Base-by-base conservation (phyloP, 2,113 vertebrate species). In the Heteronetta atricapilla region DNA sequence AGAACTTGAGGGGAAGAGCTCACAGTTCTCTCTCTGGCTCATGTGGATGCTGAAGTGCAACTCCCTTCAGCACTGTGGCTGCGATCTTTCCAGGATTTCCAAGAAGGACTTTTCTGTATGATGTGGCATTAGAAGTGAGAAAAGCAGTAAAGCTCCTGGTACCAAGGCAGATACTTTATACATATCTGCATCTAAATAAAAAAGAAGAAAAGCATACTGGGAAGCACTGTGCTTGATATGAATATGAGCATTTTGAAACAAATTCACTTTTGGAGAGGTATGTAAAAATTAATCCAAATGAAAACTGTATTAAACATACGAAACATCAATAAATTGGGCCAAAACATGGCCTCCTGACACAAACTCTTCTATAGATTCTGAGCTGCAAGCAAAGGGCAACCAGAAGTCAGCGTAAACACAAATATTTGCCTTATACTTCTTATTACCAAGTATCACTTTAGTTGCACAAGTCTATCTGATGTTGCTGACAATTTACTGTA, bases 241-340 rank as follows among this genome's bases (percentile, higher is more conserved):
- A 25, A 38, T 29, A 40, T 40, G 19, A 40, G 50, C 23, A 52
- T 52, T 52, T 52, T 26, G 13, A 26, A 52, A 25, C 23, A 14
- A 52, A 52, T 25, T 52, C 50, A 52, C 50, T 52, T 52, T 52
- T 52, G 50, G 50, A 52, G 50, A 52, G 50, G 50, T 52, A 52
- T 11, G 56, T 26, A 89, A 63, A 68, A 75, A 42, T 16, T 55
- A 84, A 62, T 12, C 29, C 36, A 68, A 86, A 66, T 13, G 46
- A 0, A 0, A 74, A 58, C 70, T 90, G 55, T 83, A 7, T 18
- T 2, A 2, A 36, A 80, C 23, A 81, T 44, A 38, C 0, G 1
- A 88, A 44, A 70, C 11, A 19, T 8, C 44, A 94, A 40, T 58
- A 74, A 70, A 86, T 3, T 19, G 50, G 40, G 31, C 10, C 28